Evolutionary conservation across 2,113 vertebrate species (phyloP).

Genomic region (Nannospalax galili): DNA sequence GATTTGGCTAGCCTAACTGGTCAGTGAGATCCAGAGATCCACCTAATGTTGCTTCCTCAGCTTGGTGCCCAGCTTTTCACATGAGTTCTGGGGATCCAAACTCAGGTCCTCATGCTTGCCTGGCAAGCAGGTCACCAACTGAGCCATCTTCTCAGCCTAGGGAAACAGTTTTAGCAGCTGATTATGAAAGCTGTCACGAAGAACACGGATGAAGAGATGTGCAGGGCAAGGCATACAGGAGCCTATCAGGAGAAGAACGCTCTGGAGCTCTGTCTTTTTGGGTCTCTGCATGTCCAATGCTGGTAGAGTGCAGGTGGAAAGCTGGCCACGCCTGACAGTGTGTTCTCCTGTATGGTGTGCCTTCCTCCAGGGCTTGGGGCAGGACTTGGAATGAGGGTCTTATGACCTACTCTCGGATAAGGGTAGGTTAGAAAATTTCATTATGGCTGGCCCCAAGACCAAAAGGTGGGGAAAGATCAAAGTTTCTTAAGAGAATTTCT

Average conservation of each 20-base stretch:
- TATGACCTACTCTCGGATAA: not conserved
- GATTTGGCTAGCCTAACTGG: not conserved
- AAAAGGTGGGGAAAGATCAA: not conserved
- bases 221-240: not conserved
- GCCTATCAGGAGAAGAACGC: not conserved
- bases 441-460: not conserved
- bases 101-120: not conserved
- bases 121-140: not conserved
- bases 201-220: not conserved
- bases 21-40: not conserved
- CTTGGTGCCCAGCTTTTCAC: not conserved
- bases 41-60: not conserved
- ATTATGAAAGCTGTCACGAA: not conserved
- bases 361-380: too few species aligned
- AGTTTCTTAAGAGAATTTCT: not conserved
- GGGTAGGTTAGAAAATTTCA: not conserved
- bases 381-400: not conserved
- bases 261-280: not conserved
- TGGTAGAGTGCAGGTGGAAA: not conserved
- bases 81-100: not conserved
- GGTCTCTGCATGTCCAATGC: too few species aligned
- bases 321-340: not conserved
- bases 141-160: not conserved
- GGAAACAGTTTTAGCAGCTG: not conserved
- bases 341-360: not conserved